A percentile compares a stretch with the other conserved stretches of the same genome.
Conservation (phyloP, 2,797 vertebrate genomes). For the Pangasius djambal region DNA sequence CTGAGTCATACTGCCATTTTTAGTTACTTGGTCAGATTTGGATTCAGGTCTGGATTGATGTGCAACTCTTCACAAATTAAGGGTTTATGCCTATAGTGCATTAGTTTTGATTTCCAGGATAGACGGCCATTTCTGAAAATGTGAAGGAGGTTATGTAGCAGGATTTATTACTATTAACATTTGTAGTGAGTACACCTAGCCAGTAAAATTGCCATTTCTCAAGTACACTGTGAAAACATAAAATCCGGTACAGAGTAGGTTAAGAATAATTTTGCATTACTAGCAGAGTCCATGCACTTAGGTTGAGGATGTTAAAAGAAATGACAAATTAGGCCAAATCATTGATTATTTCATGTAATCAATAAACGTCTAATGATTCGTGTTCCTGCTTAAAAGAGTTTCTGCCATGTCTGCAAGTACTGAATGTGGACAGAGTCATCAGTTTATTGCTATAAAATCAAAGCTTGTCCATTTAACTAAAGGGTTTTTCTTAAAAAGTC, state of each 20-base stretch:
- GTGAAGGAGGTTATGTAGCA: background rate
- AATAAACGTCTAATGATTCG: background rate
- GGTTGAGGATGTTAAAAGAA: background rate
- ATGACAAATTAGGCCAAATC: background rate
- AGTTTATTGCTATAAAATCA: slow-evolving; percentile 9
- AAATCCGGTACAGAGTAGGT: background rate
- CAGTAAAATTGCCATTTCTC: background rate
- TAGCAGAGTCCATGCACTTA: too few relatives aligned
- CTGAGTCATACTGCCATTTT: background rate
- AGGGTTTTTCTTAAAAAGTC: background rate
- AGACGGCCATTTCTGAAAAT: background rate
- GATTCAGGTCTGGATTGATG: background rate
- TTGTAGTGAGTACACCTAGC: background rate
- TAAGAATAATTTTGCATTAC: background rate
- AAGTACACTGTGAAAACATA: background rate
- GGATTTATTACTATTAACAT: background rate
- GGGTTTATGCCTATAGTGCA: background rate
- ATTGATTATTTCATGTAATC: background rate
- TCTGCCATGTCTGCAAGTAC: background rate
- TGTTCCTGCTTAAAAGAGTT: background rate
- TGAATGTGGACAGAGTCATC: background rate
- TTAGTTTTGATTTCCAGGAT: background rate
- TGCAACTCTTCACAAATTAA: too few relatives aligned
- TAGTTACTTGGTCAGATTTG: background rate
- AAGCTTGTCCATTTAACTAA: background rate